These are phyloP conservation scores for Drosophila pseudotakahashii DNA, from an alignment of 2,888 invertebrate species.

Conservation along the genomic window DNA sequence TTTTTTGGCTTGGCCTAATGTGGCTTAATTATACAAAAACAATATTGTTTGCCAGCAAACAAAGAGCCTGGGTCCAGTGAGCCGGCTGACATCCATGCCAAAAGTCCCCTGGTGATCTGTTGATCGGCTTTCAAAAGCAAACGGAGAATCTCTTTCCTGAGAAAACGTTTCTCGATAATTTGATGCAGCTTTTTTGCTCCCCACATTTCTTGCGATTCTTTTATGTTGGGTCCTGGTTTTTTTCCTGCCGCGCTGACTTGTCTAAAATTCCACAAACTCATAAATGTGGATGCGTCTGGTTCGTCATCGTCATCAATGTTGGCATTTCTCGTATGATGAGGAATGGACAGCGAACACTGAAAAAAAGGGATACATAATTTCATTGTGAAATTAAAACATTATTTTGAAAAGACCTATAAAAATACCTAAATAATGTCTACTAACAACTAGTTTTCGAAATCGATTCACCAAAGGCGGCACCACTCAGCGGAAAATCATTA, in stretches of 20 bases:
- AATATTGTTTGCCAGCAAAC: slow-evolving; percentile 48
- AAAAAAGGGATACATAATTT: neutral
- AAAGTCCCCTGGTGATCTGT: slow-evolving; percentile 40
- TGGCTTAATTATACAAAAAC: slow-evolving; percentile 70
- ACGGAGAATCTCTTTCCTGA: slow-evolving; percentile 53
- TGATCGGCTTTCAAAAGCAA: slow-evolving; percentile 12
- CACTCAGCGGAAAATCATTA: neutral
- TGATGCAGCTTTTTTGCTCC: slow-evolving; percentile 57
- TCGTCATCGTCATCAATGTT: slow-evolving; percentile 62
- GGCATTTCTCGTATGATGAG: slow-evolving; percentile 53
- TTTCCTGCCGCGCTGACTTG: slow-evolving; percentile 20
- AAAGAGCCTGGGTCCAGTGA: slow-evolving; percentile 26
- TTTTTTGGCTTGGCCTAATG: slow-evolving; percentile 61
- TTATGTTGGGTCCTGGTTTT: slow-evolving; percentile 21
- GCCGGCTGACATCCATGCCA: slow-evolving; percentile 66
- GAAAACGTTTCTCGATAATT: slow-evolving; percentile 72
- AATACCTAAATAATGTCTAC: too few relatives aligned
- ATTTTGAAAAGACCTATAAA: too few relatives aligned
- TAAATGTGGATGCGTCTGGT: slow-evolving; percentile 68
- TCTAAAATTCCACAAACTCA: slow-evolving; percentile 73
- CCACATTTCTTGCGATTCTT: slow-evolving; percentile 8
- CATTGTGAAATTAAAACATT: too few relatives aligned
- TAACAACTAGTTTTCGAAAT: neutral
- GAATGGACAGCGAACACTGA: slow-evolving; percentile 18
- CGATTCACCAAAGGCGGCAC: neutral